Percentiles rank a stretch among this genome's conserved stretches.
Evolutionary conservation across 2,797 vertebrate species (phyloP).

Genomic region (Catostomus latipinnis): DNA sequence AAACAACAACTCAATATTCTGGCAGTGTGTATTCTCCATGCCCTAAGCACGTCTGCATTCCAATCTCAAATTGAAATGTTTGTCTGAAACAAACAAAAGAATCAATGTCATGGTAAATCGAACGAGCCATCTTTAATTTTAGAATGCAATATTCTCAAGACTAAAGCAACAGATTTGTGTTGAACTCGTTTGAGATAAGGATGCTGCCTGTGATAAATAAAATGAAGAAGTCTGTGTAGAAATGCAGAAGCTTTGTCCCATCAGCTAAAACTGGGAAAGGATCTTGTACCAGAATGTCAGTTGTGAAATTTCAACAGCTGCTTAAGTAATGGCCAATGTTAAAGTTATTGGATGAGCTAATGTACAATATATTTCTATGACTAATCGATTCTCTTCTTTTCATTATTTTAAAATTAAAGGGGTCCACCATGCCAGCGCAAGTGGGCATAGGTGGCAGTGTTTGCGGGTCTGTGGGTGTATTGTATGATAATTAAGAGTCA

Average conservation of each 20-base stretch:
- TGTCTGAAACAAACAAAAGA: slow-evolving; percentile 38
- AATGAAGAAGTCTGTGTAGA: slow-evolving; percentile 12
- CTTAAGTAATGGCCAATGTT: slow-evolving; percentile 1
- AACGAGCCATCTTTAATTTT: slow-evolving; percentile 41
- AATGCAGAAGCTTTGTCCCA: not conserved
- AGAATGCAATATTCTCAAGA: slow-evolving; percentile 37
- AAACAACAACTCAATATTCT: not conserved
- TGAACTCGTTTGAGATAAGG: slow-evolving; percentile 33
- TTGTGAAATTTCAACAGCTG: not conserved
- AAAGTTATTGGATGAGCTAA: not conserved
- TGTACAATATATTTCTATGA: not conserved
- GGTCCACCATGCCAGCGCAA: not conserved
- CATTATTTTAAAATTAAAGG: slow-evolving; percentile 12
- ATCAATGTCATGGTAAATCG: slow-evolving; percentile 36
- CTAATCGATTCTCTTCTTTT: not conserved
- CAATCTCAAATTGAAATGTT: slow-evolving; percentile 33
- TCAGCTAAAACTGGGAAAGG: not conserved
- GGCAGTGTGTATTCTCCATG: not conserved
- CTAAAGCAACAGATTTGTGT: slow-evolving; percentile 1
- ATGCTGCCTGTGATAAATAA: slow-evolving; percentile 21
- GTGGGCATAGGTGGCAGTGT: too few relatives aligned
- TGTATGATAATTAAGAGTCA: too few relatives aligned
- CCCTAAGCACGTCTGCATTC: not conserved
- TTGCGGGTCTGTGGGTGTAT: too few relatives aligned
- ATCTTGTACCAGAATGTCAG: not conserved